Percentiles rank a stretch among this genome's conserved stretches.
Evolutionary conservation across 2,888 invertebrate genomes (phyloP).

Genomic region (Trypoxylon attenuatum): DNA sequence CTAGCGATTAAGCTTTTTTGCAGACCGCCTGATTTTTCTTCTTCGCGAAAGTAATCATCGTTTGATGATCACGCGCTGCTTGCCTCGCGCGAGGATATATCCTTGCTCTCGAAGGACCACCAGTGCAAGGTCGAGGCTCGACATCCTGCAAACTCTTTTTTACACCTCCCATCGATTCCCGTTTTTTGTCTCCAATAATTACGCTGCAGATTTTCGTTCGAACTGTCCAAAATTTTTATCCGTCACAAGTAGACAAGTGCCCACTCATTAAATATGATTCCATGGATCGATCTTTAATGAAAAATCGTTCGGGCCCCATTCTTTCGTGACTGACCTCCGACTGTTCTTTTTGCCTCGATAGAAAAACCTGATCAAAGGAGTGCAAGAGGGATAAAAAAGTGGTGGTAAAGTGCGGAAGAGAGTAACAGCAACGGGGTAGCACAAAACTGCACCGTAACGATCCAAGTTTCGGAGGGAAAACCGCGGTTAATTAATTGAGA

Average conservation of each 20-base stretch:
- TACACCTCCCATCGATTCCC: too few species aligned
- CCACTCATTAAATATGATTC: too few species aligned
- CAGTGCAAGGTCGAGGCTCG: background rate
- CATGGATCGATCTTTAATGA: background rate
- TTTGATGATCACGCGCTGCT: slow-evolving; percentile 14
- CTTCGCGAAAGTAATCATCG: slow-evolving; percentile 17
- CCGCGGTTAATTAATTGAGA: background rate
- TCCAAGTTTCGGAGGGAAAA: background rate
- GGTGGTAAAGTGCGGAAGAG: too few species aligned
- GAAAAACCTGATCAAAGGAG: too few species aligned
- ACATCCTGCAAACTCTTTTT: too few species aligned
- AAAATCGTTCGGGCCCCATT: background rate
- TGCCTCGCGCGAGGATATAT: background rate
- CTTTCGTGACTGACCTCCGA: background rate
- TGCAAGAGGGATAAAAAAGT: too few species aligned
- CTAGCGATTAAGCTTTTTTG: slow-evolving; percentile 6
- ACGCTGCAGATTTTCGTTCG: too few species aligned
- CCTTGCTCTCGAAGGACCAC: background rate
- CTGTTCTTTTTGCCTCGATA: too few species aligned
- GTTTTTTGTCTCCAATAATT: too few species aligned
- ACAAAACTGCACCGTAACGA: background rate
- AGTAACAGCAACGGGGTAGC: background rate
- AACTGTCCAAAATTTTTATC: background rate
- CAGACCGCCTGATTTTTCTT: slow-evolving; percentile 5
- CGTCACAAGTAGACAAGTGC: too few species aligned